Percentiles rank a stretch among this genome's conserved stretches.
These are phyloP conservation scores for Tragelaphus scriptus DNA, from an alignment of 2,113 vertebrate species.

Conservation along the genomic window DNA sequence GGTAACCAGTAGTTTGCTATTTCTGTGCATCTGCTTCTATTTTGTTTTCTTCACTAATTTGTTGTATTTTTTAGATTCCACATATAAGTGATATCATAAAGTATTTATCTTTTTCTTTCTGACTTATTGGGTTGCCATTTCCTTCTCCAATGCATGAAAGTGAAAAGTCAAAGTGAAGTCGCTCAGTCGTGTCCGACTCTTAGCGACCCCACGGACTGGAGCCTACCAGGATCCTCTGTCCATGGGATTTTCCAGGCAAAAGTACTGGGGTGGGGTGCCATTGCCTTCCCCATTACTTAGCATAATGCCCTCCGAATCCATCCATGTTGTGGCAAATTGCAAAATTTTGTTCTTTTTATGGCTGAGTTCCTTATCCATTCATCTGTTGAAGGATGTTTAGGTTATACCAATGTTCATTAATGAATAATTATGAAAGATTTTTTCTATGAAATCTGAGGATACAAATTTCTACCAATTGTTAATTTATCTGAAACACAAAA, in stretches of 20 bases:
- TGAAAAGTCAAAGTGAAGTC: no score
- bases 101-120: not conserved
- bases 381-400: not conserved
- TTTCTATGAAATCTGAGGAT: not conserved
- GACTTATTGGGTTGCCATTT: no score
- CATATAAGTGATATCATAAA: not conserved
- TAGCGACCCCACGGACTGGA: no score
- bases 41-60: not conserved
- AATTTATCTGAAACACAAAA: not conserved
- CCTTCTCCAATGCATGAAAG: no score
- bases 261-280: no score
- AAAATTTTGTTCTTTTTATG: not conserved
- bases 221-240: no score
- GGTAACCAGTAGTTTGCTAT: not conserved
- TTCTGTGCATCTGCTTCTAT: not conserved
- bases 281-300: no score
- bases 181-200: no score
- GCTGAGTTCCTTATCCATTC: not conserved
- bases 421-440: not conserved
- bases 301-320: not conserved
- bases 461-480: not conserved
- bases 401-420: not conserved
- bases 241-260: no score
- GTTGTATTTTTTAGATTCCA: not conserved
- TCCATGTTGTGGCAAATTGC: not conserved